A percentile compares a stretch with the other conserved stretches of the same genome.
These are phyloP conservation scores for Aythya baeri DNA, from an alignment of 2,113 vertebrate species.

Conservation along the genomic window DNA sequence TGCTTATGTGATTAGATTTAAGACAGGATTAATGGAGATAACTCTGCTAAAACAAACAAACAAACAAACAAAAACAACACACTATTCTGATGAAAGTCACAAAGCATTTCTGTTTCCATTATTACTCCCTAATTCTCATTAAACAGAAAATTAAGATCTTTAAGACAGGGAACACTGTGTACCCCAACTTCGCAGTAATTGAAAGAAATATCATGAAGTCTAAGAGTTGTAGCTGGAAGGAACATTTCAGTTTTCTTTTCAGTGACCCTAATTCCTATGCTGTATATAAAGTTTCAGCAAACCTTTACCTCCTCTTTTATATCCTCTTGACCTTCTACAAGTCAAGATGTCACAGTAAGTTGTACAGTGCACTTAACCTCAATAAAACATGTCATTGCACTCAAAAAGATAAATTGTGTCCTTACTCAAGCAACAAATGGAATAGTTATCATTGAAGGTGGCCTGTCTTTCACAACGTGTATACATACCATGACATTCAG, in stretches of 20 bases:
- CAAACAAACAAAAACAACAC: background rate
- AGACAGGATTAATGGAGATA: background rate
- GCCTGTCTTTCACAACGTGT: background rate
- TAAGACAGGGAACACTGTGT: background rate
- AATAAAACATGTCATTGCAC: background rate
- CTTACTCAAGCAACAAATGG: background rate
- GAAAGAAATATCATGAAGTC: background rate
- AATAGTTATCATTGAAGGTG: background rate
- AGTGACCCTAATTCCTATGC: background rate
- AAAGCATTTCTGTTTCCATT: background rate
- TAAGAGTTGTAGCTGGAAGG: background rate
- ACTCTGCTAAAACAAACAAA: background rate
- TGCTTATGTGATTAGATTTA: background rate
- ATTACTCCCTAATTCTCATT: background rate
- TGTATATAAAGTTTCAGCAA: background rate
- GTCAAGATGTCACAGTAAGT: background rate
- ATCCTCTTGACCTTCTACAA: background rate
- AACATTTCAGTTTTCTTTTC: background rate
- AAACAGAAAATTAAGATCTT: background rate
- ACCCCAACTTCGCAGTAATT: background rate
- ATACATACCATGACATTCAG: background rate
- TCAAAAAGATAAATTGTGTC: background rate
- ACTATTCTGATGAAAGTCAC: background rate
- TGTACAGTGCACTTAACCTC: background rate
- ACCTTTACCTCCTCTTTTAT: background rate